Evolutionary conservation across 2,797 vertebrate genomes (phyloP).

Genomic region (Potorous gilbertii): DNA sequence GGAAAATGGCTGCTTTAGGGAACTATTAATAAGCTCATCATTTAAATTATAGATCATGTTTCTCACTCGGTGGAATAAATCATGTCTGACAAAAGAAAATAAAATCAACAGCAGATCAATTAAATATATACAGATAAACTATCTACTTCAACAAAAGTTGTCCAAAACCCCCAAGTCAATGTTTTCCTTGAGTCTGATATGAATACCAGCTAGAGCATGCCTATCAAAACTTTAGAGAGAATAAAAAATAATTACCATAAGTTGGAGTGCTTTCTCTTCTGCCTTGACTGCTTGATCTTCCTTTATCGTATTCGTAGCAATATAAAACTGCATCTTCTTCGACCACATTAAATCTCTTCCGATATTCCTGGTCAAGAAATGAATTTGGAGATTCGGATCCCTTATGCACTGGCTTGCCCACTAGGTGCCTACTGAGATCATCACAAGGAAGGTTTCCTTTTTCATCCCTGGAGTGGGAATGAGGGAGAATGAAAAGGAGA

Average conservation of each 20-base stretch:
- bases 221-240: slow-evolving; percentile 45
- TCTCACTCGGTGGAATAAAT: slow-evolving; percentile 36
- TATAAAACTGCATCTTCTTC: slow-evolving; percentile 96
- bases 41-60: slow-evolving; percentile 26
- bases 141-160: slow-evolving; percentile 13
- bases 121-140: slow-evolving; percentile 42
- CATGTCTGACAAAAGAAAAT: slow-evolving; percentile 43
- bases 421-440: slow-evolving; percentile 91
- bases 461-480: slow-evolving; percentile 89
- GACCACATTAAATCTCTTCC: slow-evolving; percentile 92
- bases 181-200: slow-evolving; percentile 16
- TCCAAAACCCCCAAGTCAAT: slow-evolving; percentile 37
- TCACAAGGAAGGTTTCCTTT: slow-evolving; percentile 92
- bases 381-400: slow-evolving; percentile 98
- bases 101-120: slow-evolving; percentile 21
- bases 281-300: slow-evolving; percentile 91
- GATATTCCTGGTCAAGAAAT: slow-evolving; percentile 97
- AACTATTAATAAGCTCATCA: slow-evolving; percentile 51
- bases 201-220: slow-evolving; percentile 7
- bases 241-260: slow-evolving; percentile 88
- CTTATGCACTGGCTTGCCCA: slow-evolving; percentile 90
- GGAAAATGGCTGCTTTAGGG: background rate
- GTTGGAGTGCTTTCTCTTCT: slow-evolving; percentile 96
- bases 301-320: slow-evolving; percentile 98
- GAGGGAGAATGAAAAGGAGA: slow-evolving; percentile 35